Evolutionary conservation across 2,888 invertebrate species (phyloP), one percentile per base, ranked within the genome.

Genomic region (Drosophila prostipennis): DNA sequence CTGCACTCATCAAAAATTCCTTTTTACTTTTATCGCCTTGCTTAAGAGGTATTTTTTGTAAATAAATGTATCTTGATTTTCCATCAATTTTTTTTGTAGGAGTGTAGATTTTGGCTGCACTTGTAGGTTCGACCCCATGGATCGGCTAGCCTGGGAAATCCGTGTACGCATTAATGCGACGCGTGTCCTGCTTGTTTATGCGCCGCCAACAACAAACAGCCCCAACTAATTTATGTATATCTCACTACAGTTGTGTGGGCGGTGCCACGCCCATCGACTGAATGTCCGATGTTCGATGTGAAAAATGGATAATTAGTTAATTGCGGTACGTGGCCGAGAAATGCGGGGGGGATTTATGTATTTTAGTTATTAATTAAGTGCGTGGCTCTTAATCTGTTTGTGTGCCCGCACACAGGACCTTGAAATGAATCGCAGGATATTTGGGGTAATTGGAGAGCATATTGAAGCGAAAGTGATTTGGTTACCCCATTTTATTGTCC

Each of bases 221-320:
- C 36, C 53, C 76, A 74, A 75, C 74, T 76, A 74, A 84, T 81
- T 77, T 78, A 84, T 80, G 60, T 68, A 70, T 65, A 68, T 68
- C 64, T 32, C 55, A 14, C 42, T 46, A 10, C 45, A 23, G 40
- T 36, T 72, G 54, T 55, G 37, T 32, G 60, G 36, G 48, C 19
- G 52, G 61, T 0, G 72, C 60, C 65, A 59, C 61, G 76, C 69
- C 73, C 49, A 49, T 23, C 52, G 10, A 57, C 11, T 70, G 65
- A 58, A 73, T 67, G 75, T 10, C 54, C 68, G 4, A 34, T 72
- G 73, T 54, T 58, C 64, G 43, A 80, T 76, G 76, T 84, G 84
- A 84, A 88, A 83, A 88, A 88, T 83, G 75, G 77, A 89, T 84
- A 85, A 85, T 85, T 87, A 84, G 89, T 85, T 85, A 85, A 85